Conservation (phyloP, 2,888 invertebrate species). For the Reticulitermes lucifugus region DNA sequence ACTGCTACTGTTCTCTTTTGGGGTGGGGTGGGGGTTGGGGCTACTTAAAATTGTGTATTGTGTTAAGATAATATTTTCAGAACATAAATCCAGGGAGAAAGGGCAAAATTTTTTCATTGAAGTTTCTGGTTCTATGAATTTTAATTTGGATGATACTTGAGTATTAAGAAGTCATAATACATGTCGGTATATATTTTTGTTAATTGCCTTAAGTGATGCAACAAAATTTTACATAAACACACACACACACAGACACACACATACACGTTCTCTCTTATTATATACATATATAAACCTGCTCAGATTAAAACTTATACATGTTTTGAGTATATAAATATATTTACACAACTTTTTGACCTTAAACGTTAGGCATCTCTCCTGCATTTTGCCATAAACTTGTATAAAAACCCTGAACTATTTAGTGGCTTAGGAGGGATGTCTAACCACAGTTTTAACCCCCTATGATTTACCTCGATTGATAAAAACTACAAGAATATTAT, state of each 20-base stretch:
- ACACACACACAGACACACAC: constrained; percentile 45
- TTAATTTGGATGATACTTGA: constrained; percentile 37
- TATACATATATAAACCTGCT: constrained; percentile 54
- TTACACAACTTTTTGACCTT: constrained; percentile 56
- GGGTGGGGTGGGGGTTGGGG: constrained; percentile 17
- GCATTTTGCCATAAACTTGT: constrained; percentile 39
- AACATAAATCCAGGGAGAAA: not conserved
- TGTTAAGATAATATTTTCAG: constrained; percentile 23
- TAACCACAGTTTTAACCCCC: constrained; percentile 52
- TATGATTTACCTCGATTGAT: constrained; percentile 53
- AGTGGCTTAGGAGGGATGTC: constrained; percentile 47
- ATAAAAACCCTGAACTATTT: constrained; percentile 38
- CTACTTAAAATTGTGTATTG: constrained; percentile 38
- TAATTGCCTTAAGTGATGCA: constrained; percentile 55
- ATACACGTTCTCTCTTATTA: constrained; percentile 53
- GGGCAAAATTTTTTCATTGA: constrained; percentile 31
- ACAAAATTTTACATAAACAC: constrained; percentile 55
- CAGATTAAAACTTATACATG: constrained; percentile 55
- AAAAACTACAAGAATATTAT: constrained; percentile 53
- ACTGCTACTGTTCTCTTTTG: constrained; percentile 38
- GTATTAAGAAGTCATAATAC: constrained; percentile 40
- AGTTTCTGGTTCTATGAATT: constrained; percentile 42
- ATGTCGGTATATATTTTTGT: constrained; percentile 54
- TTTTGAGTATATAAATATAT: constrained; percentile 56
- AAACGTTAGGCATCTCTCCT: constrained; percentile 48